Evolutionary conservation across 1,140 invertebrate genomes (phyloP).

Genomic region (Arion vulgaris): DNA sequence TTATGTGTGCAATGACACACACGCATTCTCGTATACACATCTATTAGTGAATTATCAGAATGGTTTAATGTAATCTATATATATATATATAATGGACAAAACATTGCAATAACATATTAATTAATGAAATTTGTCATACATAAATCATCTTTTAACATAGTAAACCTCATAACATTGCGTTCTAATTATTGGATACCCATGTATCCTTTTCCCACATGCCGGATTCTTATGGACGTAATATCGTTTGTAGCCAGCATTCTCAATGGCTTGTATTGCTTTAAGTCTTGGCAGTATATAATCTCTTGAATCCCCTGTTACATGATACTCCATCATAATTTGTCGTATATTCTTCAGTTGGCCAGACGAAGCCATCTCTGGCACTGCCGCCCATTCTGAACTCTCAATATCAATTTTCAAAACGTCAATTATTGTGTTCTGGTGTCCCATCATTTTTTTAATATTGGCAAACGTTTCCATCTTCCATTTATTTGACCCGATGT

Average conservation of each 20-base stretch:
- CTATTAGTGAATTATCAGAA: no score
- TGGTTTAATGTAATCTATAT: no score
- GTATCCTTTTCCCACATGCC: neutral
- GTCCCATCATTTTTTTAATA: neutral
- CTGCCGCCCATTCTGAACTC: constrained; percentile 1
- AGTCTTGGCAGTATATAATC: neutral
- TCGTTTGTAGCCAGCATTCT: neutral
- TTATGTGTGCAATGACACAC: no score
- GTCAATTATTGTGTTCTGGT: neutral
- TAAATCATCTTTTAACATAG: neutral
- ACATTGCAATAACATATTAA: no score
- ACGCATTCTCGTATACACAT: no score
- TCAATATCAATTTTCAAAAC: constrained; percentile 12
- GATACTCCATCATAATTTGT: neutral
- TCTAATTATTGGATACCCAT: neutral
- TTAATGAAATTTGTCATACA: no score
- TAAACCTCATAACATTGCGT: neutral
- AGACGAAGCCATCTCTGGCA: neutral
- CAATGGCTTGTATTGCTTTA: neutral
- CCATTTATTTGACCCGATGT: neutral
- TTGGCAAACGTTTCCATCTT: neutral
- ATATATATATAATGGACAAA: no score
- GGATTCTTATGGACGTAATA: neutral
- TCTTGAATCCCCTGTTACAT: neutral
- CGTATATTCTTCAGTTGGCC: neutral